Conservation (phyloP, 2,797 vertebrate species). For the Vultur gryphus region DNA sequence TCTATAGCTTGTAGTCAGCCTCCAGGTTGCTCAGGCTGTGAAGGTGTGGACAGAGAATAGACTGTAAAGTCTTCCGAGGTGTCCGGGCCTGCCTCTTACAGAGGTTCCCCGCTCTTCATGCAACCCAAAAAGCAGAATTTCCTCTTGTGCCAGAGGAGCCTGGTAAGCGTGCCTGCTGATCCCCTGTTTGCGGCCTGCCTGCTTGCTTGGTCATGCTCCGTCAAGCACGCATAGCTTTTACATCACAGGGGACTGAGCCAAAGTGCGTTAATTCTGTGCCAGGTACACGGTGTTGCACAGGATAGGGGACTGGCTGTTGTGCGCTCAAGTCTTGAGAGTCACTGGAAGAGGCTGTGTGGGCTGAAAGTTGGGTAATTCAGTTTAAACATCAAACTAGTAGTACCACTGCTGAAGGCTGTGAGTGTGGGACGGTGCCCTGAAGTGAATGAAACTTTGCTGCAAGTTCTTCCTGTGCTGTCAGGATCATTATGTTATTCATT, state of each 20-base stretch:
- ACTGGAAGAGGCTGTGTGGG: accelerated
- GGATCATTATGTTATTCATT: neutral
- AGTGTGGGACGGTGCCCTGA: neutral
- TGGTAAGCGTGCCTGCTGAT: neutral
- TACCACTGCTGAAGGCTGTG: neutral
- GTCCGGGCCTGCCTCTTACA: neutral
- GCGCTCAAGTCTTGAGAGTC: accelerated
- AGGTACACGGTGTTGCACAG: accelerated
- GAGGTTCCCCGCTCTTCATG: neutral
- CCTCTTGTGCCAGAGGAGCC: neutral
- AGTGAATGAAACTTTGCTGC: neutral
- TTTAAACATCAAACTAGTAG: neutral
- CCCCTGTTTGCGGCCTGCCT: neutral
- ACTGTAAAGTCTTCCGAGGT: neutral
- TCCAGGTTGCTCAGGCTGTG: neutral
- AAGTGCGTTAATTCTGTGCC: accelerated
- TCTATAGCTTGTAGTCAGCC: neutral
- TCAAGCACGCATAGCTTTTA: neutral
- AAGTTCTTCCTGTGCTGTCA: neutral
- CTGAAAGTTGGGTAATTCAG: neutral
- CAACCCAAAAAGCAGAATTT: neutral
- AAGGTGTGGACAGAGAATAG: neutral
- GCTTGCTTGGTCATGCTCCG: neutral
- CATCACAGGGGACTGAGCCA: accelerated
- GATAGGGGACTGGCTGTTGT: no score